Base-by-base conservation (phyloP, 1,140 invertebrate genomes). In the Galleria mellonella region DNA sequence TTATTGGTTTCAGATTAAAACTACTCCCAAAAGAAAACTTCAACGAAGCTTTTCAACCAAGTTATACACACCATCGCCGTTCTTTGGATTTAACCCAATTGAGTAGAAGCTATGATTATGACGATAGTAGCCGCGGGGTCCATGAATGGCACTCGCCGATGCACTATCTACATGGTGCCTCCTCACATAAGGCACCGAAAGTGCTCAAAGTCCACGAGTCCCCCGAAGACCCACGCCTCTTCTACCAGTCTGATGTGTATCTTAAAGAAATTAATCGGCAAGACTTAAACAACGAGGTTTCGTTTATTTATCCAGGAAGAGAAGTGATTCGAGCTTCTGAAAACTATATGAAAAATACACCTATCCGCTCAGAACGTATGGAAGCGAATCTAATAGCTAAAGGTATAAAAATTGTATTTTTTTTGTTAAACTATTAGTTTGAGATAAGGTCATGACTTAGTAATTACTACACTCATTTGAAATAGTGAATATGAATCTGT, bases 201-300 rank as follows among this genome's bases (percentile, higher is more conserved):
- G 10, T 54, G 33, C 23, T 71, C 59, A 67, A 71, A 59, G 28
- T 72, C 40, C 51, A 83, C 62, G 50, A 73, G 35, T 76, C 79
- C 35, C 55, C 62, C 43, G 76, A 83, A 71, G 72, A 83, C 60
- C 79, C 79, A 9, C 69, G 72, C 15, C 60, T 77, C 37, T 83
- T 72, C 58, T 83, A 83, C 52, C 74, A 74, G 38, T 79, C 79
- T 69, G 68, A 70, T 54, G 38, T 65, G 44, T 83, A 83, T 63
- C 58, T 74, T 70, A 57, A 75, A 60, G 69, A 83, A 59, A 51
- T 59, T 69, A 47, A 59, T 65, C 38, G 51, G 46, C 56, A 72
- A 53, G 66, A 62, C 40, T 9, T 68, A 43, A 65, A 70, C 32
- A 49, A 65, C 31, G 72, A 81, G 50, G 68, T 81, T 4, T 53